A percentile compares a stretch with the other conserved stretches of the same genome.
These are phyloP conservation scores for Phoeniculus purpureus DNA, from an alignment of 2,797 vertebrate genomes.

Conservation along the genomic window DNA sequence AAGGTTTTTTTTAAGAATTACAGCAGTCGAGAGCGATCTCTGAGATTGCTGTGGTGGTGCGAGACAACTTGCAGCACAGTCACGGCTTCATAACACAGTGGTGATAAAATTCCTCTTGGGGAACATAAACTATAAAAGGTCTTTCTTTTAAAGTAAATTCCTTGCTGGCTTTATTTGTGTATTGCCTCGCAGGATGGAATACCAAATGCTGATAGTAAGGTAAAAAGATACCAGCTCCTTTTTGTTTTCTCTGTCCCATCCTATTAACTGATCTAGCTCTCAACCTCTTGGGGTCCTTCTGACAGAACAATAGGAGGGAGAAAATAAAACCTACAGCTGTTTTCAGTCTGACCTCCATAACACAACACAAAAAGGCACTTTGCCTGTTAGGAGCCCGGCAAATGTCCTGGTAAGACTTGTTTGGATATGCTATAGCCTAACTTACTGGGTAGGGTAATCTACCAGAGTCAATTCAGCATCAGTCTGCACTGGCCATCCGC, in stretches of 20 bases:
- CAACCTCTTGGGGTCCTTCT: not conserved
- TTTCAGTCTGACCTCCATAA: not conserved
- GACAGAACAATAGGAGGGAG: not conserved
- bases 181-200: not conserved
- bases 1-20: not conserved
- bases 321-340: not conserved
- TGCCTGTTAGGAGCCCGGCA: not conserved
- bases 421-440: not conserved
- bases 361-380: not conserved
- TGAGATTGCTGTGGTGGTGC: not conserved
- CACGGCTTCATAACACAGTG: not conserved
- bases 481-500: not conserved
- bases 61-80: not conserved
- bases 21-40: not conserved
- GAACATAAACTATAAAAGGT: not conserved
- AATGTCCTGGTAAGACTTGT: not conserved
- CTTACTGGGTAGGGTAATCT: not conserved
- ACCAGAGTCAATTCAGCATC: not conserved
- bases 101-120: slow-evolving; percentile 18
- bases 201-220: not conserved
- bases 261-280: not conserved
- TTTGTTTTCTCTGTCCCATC: not conserved
- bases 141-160: slow-evolving; percentile 24
- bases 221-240: not conserved
- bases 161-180: not conserved